phyloP scores from a whole-genome alignment of 2,888 invertebrate species.

The Coenonympha glycerion region DNA sequence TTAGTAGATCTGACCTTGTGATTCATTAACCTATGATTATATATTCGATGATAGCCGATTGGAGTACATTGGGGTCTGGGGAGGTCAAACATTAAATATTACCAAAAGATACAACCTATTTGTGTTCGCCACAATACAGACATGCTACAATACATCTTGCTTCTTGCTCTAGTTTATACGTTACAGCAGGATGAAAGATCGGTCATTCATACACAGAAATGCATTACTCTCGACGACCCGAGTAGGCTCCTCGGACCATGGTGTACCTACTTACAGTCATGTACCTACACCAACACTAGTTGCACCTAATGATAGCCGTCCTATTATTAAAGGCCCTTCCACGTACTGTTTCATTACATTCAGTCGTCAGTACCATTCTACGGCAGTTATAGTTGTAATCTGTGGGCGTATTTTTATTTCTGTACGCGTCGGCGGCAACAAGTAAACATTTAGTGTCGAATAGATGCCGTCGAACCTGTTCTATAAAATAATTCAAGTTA shows the following conservation, averaged over 20 bases:
- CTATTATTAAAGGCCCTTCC: slow-evolving; percentile 42
- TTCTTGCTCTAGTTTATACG: slow-evolving; percentile 23
- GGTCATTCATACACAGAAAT: slow-evolving; percentile 42
- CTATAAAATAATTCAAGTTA: slow-evolving; percentile 27
- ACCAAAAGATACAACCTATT: too few species aligned
- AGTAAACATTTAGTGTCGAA: slow-evolving; percentile 65
- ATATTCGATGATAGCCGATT: too few species aligned
- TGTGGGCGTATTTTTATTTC: slow-evolving; percentile 62
- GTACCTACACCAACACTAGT: slow-evolving; percentile 42
- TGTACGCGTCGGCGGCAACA: slow-evolving; percentile 59
- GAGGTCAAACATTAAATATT: too few species aligned
- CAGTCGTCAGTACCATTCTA: slow-evolving; percentile 39
- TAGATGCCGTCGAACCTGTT: slow-evolving; percentile 49
- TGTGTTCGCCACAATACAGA: too few species aligned
- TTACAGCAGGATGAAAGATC: slow-evolving; percentile 33
- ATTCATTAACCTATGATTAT: too few species aligned
- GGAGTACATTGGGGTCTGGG: too few species aligned
- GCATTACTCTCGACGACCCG: slow-evolving; percentile 40
- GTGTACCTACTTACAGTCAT: too few species aligned
- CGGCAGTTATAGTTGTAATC: slow-evolving; percentile 38
- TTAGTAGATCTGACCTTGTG: too few species aligned
- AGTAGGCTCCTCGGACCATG: too few species aligned
- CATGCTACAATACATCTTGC: too few species aligned
- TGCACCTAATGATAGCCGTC: slow-evolving; percentile 40
- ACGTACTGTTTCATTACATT: slow-evolving; percentile 34